Evolutionary conservation across 2,888 invertebrate genomes (phyloP).

Genomic region (Meganola albula): DNA sequence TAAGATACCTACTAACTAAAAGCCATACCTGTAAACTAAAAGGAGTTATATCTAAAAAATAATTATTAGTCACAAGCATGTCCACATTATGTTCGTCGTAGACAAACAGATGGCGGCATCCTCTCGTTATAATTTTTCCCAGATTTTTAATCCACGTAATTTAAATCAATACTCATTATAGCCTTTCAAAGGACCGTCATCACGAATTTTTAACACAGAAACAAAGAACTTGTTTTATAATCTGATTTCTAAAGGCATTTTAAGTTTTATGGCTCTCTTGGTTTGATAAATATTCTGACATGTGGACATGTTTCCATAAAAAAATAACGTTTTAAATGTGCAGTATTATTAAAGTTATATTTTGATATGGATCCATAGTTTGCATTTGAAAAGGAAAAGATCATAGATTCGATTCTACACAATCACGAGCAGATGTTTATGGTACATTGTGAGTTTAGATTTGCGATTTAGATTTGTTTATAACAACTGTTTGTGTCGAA

Average conservation of each 20-base stretch:
- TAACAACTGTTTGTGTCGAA: slow-evolving; percentile 22
- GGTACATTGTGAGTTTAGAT: slow-evolving; percentile 23
- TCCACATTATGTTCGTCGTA: slow-evolving; percentile 42
- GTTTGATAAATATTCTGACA: slow-evolving; percentile 63
- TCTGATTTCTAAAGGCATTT: slow-evolving; percentile 71
- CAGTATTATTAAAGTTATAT: slow-evolving; percentile 40
- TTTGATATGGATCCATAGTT: slow-evolving; percentile 38
- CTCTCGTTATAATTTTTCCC: slow-evolving; percentile 73
- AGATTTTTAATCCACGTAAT: slow-evolving; percentile 72
- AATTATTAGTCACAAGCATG: slow-evolving; percentile 17
- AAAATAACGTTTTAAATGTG: slow-evolving; percentile 40
- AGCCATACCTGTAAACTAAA: too few relatives aligned
- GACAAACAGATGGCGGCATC: slow-evolving; percentile 53
- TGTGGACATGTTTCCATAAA: slow-evolving; percentile 47
- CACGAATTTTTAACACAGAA: slow-evolving; percentile 61
- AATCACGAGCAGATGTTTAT: slow-evolving; percentile 31
- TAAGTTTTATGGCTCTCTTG: slow-evolving; percentile 61
- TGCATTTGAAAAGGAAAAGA: slow-evolving; percentile 26
- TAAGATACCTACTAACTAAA: too few relatives aligned
- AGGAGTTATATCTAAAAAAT: too few relatives aligned
- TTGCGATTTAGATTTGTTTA: slow-evolving; percentile 29
- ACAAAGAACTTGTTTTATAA: slow-evolving; percentile 72
- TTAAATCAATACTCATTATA: slow-evolving; percentile 78
- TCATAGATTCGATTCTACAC: slow-evolving; percentile 28
- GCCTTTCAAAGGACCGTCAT: slow-evolving; percentile 72